phyloP scores from a whole-genome alignment of 2,888 invertebrate species.

The Microplitis manilae region DNA sequence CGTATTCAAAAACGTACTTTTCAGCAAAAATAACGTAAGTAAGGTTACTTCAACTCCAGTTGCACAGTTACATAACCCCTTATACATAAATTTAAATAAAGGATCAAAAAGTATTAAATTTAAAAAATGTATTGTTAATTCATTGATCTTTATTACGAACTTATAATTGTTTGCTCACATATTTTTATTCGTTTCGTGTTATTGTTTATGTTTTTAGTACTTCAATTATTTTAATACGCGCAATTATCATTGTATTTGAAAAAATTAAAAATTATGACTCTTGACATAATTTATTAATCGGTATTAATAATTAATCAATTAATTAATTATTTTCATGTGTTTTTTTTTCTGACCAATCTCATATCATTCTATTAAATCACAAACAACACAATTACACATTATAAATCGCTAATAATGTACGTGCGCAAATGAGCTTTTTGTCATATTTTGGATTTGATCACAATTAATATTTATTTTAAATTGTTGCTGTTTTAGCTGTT shows the following conservation, averaged over 20 bases:
- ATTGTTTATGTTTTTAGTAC: neutral
- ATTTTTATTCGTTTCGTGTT: neutral
- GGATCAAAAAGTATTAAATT: neutral
- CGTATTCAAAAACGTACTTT: no score
- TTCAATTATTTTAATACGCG: neutral
- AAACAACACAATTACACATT: constrained; percentile 1
- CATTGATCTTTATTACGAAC: neutral
- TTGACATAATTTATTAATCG: neutral
- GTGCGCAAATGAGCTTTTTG: neutral
- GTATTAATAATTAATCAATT: neutral
- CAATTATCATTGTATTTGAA: neutral
- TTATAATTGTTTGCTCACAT: constrained; percentile 1
- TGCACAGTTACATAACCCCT: no score
- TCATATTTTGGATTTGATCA: neutral
- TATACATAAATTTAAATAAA: neutral
- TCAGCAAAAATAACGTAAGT: no score
- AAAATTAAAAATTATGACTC: neutral
- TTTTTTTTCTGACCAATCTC: neutral
- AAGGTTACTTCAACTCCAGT: no score
- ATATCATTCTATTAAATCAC: neutral
- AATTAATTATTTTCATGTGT: neutral
- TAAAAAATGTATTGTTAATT: neutral
- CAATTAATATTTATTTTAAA: neutral
- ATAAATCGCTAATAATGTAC: neutral
- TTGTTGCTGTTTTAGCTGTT: neutral